phyloP scores from a whole-genome alignment of 2,113 vertebrate genomes.

The Parus major region DNA sequence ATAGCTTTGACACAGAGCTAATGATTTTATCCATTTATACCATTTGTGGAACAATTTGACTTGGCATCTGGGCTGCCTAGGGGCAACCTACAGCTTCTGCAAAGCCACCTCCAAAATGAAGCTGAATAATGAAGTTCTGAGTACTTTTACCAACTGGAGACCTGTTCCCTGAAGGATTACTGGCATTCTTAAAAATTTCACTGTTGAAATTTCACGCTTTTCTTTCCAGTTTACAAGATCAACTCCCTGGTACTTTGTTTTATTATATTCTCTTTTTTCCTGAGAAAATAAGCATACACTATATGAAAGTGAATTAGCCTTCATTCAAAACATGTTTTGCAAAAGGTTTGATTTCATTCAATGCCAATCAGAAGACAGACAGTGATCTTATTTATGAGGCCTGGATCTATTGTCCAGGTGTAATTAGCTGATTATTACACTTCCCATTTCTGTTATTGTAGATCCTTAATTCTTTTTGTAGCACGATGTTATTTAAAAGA shows the following conservation, averaged over 20 bases:
- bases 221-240: neutral
- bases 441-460: constrained; percentile 40
- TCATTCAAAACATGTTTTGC: constrained; percentile 37
- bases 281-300: neutral
- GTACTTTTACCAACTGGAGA: neutral
- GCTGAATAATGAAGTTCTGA: neutral
- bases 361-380: neutral
- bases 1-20: neutral
- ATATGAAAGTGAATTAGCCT: neutral
- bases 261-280: neutral
- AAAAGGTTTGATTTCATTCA: neutral
- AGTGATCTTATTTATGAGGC: neutral
- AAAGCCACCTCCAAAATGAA: neutral
- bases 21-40: neutral
- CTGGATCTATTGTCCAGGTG: neutral
- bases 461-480: neutral
- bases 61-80: neutral
- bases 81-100: neutral
- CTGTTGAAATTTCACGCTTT: neutral
- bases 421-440: constrained; percentile 27
- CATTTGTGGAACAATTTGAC: neutral
- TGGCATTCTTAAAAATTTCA: neutral
- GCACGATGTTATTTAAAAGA: neutral
- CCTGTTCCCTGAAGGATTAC: neutral
- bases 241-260: neutral